Evolutionary conservation across 1,140 invertebrate genomes (phyloP).

Genomic region (Drosophila mayri): DNA sequence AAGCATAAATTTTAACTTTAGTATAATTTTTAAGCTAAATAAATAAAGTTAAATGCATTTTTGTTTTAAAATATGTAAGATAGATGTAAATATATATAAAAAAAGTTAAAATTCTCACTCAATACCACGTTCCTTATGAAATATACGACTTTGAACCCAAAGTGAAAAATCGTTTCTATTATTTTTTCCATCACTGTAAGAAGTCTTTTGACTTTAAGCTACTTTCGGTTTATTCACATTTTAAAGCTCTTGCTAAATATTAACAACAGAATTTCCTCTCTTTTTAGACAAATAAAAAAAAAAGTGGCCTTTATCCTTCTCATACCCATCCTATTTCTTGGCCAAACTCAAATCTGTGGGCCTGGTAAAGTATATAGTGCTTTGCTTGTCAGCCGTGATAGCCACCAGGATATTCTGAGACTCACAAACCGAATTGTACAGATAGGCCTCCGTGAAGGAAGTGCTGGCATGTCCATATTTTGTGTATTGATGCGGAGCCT

Average conservation of each 20-base stretch:
- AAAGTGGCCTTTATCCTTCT: background rate
- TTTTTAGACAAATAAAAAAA: background rate
- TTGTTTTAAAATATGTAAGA: too few relatives aligned
- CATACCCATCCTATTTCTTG: background rate
- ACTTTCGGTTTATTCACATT: background rate
- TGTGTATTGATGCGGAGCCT: conserved; percentile 32
- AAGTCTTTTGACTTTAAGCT: background rate
- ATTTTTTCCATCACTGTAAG: too few relatives aligned
- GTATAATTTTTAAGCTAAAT: too few relatives aligned
- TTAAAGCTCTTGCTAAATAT: background rate
- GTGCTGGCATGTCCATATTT: conserved; percentile 3
- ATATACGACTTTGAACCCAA: too few relatives aligned
- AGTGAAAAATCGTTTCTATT: too few relatives aligned
- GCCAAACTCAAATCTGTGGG: conserved; percentile 18
- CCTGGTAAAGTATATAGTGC: conserved; percentile 40
- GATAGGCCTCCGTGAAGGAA: conserved; percentile 21
- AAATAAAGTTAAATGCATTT: too few relatives aligned
- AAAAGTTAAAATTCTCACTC: too few relatives aligned
- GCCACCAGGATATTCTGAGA: conserved; percentile 31
- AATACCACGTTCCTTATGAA: too few relatives aligned
- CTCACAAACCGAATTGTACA: conserved; percentile 31
- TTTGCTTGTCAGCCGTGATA: conserved; percentile 31
- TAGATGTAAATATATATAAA: too few relatives aligned
- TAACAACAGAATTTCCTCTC: background rate
- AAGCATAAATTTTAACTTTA: too few relatives aligned